These are phyloP conservation scores for Peribatodes rhomboidaria DNA, from an alignment of 2,888 invertebrate genomes.

Conservation along the genomic window DNA sequence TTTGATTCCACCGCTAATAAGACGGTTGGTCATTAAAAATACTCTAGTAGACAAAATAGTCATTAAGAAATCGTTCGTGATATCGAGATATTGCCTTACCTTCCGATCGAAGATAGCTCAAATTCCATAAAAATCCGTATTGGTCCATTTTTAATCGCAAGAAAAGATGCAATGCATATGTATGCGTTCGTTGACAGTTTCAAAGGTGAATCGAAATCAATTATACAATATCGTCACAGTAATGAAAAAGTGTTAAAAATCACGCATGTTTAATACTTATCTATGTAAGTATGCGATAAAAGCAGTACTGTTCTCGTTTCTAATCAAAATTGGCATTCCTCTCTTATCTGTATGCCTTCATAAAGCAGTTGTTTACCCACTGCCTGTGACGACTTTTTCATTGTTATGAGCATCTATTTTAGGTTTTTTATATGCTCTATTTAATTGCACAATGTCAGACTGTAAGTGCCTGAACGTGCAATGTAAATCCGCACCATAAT, in stretches of 20 bases:
- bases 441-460: slow-evolving; percentile 44
- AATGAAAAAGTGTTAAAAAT: slow-evolving; percentile 68
- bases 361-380: slow-evolving; percentile 68
- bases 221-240: slow-evolving; percentile 53
- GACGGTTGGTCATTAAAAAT: slow-evolving; percentile 49
- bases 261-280: slow-evolving; percentile 75
- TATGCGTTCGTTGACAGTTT: slow-evolving; percentile 35
- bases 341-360: slow-evolving; percentile 74
- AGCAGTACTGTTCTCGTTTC: slow-evolving; percentile 74
- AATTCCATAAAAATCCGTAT: slow-evolving; percentile 40
- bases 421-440: slow-evolving; percentile 45
- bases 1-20: slow-evolving; percentile 64
- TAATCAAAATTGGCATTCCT: slow-evolving; percentile 83
- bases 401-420: slow-evolving; percentile 58
- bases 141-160: slow-evolving; percentile 31
- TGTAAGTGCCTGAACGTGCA: slow-evolving; percentile 40
- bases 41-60: slow-evolving; percentile 44
- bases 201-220: slow-evolving; percentile 41
- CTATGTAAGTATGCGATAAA: slow-evolving; percentile 77
- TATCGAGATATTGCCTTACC: slow-evolving; percentile 41
- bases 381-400: slow-evolving; percentile 60
- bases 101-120: slow-evolving; percentile 33
- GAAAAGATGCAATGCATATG: slow-evolving; percentile 30
- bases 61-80: slow-evolving; percentile 44
- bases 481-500: slow-evolving; percentile 46